Conservation (phyloP, 2,888 invertebrate species). For the Pristionchus fissidentatus region DNA sequence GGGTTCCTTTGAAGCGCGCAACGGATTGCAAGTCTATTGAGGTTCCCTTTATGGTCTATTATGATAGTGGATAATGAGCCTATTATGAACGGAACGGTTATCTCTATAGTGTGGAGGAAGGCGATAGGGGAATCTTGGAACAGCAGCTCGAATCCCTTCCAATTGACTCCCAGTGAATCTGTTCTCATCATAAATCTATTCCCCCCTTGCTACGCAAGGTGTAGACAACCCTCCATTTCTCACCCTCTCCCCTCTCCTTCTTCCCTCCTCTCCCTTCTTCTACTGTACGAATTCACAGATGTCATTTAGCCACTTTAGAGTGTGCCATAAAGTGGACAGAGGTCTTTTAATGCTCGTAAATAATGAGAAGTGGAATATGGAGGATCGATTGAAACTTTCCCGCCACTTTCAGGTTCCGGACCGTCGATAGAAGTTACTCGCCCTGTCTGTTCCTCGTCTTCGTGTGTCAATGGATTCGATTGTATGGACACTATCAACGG, state of each 20-base stretch:
- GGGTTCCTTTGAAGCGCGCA: constrained; percentile 29
- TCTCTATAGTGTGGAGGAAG: constrained; percentile 4
- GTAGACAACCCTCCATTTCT: constrained; percentile 27
- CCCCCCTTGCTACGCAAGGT: background rate
- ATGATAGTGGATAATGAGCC: constrained; percentile 24
- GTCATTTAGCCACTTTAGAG: background rate
- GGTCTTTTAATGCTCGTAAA: background rate
- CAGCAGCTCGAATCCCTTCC: constrained; percentile 14
- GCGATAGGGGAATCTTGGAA: background rate
- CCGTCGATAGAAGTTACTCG: background rate
- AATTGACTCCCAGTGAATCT: constrained; percentile 20
- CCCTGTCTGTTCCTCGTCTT: background rate
- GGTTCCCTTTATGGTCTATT: constrained; percentile 26
- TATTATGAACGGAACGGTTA: constrained; percentile 24
- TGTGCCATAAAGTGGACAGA: background rate
- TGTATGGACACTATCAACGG: too few relatives aligned
- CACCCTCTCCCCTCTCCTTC: background rate
- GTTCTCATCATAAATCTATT: constrained; percentile 31
- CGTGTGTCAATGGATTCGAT: background rate
- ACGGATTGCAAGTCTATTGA: constrained; percentile 4
- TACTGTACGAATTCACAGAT: background rate
- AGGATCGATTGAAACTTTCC: background rate
- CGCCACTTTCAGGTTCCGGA: too few relatives aligned
- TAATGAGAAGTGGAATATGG: background rate
- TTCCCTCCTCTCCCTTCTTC: background rate